These are phyloP conservation scores for Sialia sialis DNA, from an alignment of 2,113 vertebrate genomes.

Conservation along the genomic window DNA sequence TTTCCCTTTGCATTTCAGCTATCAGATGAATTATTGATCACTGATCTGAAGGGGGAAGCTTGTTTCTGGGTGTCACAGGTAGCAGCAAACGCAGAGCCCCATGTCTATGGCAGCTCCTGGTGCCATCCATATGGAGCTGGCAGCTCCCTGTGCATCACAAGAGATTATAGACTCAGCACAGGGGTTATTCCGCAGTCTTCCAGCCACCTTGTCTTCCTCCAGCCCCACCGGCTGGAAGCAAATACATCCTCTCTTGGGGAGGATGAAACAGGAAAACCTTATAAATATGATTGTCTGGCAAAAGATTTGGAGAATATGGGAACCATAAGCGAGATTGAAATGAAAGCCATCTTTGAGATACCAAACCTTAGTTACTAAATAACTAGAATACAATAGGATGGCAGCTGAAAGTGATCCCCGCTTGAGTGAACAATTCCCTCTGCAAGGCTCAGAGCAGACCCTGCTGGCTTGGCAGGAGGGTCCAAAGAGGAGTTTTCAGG, in stretches of 20 bases:
- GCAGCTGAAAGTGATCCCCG: no score
- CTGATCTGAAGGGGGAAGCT: not conserved
- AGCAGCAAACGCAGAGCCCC: not conserved
- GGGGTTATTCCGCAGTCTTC: not conserved
- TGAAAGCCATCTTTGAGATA: no score
- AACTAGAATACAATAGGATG: no score
- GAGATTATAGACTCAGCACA: not conserved
- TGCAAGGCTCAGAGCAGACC: no score
- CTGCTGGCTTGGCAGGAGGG: no score
- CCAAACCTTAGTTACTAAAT: no score
- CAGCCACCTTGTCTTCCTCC: not conserved
- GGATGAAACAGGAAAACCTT: no score
- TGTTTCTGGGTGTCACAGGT: not conserved
- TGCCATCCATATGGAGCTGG: not conserved
- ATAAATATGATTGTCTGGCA: no score
- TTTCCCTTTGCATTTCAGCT: not conserved
- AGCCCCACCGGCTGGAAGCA: not conserved
- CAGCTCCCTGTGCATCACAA: not conserved
- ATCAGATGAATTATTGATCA: not conserved
- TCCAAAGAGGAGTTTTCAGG: no score
- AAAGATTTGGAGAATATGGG: no score
- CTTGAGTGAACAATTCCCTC: no score
- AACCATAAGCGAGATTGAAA: no score
- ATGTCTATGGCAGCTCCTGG: accelerated
- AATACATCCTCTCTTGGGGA: not conserved